These are phyloP conservation scores for Acrobasis suavella DNA, from an alignment of 2,888 invertebrate species.

Conservation along the genomic window DNA sequence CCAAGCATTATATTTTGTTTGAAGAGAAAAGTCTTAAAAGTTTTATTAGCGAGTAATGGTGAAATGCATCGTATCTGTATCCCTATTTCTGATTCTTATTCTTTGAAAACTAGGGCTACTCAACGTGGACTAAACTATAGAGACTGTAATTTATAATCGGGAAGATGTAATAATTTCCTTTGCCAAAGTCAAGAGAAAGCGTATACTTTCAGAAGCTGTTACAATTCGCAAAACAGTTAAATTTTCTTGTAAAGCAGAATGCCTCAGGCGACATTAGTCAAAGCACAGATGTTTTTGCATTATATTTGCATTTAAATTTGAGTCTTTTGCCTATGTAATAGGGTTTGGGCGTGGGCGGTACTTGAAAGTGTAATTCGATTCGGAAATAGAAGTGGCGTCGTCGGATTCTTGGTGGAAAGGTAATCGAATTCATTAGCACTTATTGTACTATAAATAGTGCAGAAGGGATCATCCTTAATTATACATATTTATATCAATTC, in stretches of 20 bases:
- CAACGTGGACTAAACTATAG: no score
- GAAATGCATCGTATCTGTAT: no score
- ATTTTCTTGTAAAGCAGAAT: conserved; percentile 34
- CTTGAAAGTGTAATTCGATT: conserved; percentile 33
- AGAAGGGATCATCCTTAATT: conserved; percentile 41
- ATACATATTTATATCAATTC: conserved; percentile 32
- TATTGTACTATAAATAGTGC: conserved; percentile 61
- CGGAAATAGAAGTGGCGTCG: conserved; percentile 51
- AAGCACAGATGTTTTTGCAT: conserved; percentile 30
- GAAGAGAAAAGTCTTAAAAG: no score
- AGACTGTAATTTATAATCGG: no score
- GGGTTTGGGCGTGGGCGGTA: conserved; percentile 24
- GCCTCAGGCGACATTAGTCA: conserved; percentile 34
- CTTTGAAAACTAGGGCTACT: no score
- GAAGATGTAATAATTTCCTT: no score
- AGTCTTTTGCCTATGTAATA: conserved; percentile 32
- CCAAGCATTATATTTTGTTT: no score
- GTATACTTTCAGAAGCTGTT: conserved; percentile 18
- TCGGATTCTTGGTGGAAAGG: conserved; percentile 53
- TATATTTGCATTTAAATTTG: conserved; percentile 31
- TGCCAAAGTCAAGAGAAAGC: neutral
- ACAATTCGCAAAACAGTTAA: conserved; percentile 25
- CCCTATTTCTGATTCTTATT: no score
- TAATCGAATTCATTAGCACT: conserved; percentile 74
- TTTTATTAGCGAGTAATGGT: neutral